Evolutionary conservation across 1,140 invertebrate species (phyloP).

Genomic region (Teleogryllus occipitalis): DNA sequence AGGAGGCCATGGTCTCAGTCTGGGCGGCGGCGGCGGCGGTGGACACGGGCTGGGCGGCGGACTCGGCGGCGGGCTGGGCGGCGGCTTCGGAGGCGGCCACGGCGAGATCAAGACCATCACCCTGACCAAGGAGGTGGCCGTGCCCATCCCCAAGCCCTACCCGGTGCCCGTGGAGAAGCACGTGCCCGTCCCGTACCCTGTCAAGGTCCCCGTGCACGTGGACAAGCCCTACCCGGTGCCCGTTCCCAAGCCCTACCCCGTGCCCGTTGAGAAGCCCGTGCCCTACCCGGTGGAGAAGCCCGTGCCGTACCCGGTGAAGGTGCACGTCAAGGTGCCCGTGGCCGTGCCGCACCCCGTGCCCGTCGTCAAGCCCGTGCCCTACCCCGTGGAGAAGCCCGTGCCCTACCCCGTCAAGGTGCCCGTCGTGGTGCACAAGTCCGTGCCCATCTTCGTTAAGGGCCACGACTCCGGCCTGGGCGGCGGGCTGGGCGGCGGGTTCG

Average conservation of each 20-base stretch:
- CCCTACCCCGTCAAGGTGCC: constrained; percentile 14
- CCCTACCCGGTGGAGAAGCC: constrained; percentile 26
- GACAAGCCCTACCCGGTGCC: constrained; percentile 28
- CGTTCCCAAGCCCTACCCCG: constrained; percentile 26
- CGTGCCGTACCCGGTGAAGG: constrained; percentile 24
- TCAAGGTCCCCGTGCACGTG: constrained; percentile 25
- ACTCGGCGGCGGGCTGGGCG: not conserved
- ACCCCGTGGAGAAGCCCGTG: constrained; percentile 20
- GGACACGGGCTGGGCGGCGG: not conserved
- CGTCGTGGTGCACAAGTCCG: constrained; percentile 7
- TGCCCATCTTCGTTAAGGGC: constrained; percentile 11
- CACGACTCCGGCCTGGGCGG: not conserved
- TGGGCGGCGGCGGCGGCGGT: constrained; percentile 13
- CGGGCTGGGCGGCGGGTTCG: no score
- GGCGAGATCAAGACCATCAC: constrained; percentile 16
- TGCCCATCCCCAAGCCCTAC: constrained; percentile 27
- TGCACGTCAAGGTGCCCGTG: constrained; percentile 25
- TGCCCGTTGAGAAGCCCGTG: constrained; percentile 27
- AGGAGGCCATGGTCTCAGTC: constrained; percentile 18
- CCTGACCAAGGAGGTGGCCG: constrained; percentile 22
- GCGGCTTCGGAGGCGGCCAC: not conserved
- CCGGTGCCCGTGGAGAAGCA: constrained; percentile 27
- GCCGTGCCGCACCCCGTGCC: constrained; percentile 25
- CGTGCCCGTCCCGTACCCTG: constrained; percentile 17
- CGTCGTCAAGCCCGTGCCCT: constrained; percentile 20